Evolutionary conservation across 2,797 vertebrate species (phyloP).

Genomic region (Podargus strigoides): DNA sequence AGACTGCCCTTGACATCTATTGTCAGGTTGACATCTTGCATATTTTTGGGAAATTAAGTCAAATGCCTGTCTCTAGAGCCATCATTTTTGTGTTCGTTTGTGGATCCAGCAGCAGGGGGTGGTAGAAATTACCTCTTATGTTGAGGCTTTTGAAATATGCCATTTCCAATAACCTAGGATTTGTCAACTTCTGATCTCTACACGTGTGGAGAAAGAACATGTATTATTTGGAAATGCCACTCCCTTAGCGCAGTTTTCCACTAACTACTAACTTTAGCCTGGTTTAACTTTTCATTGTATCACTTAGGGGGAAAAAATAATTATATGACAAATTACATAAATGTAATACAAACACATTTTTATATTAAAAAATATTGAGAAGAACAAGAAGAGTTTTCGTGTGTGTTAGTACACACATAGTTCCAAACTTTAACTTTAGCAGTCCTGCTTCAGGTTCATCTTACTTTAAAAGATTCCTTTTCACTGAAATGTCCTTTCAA

Average conservation of each 20-base stretch:
- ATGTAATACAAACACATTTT: not conserved
- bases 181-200: not conserved
- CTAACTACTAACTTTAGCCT: not conserved
- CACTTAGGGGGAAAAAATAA: not conserved
- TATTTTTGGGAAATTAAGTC: not conserved
- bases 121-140: not conserved
- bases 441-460: not conserved
- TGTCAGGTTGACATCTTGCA: not conserved
- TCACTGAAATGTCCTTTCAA: not conserved
- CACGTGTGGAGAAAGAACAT: not conserved
- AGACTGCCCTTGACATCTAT: not conserved
- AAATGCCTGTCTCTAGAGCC: not conserved
- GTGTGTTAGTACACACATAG: not conserved
- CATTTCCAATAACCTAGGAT: not conserved
- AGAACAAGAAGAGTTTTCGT: not conserved
- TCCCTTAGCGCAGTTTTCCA: not conserved
- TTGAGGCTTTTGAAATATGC: not conserved
- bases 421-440: not conserved
- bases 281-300: not conserved
- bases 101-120: not conserved
- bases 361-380: not conserved
- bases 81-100: not conserved
- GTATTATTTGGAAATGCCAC: not conserved
- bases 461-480: not conserved
- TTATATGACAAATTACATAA: not conserved